Conservation (phyloP, 2,797 vertebrate species). For the Nannoperca obscura region DNA sequence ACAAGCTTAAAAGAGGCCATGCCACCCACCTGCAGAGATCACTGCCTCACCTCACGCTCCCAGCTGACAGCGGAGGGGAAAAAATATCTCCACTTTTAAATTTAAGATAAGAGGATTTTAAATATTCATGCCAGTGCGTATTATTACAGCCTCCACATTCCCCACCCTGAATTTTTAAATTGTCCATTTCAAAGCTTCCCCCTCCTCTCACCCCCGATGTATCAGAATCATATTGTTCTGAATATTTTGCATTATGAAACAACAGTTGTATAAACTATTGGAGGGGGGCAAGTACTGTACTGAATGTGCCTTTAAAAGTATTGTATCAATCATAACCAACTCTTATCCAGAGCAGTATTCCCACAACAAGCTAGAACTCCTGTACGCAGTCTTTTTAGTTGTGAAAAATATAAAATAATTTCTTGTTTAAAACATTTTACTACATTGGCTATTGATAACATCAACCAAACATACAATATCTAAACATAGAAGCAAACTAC, state of each 20-base stretch:
- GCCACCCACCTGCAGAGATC: constrained; percentile 66
- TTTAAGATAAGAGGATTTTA: constrained; percentile 78
- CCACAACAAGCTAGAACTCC: not conserved
- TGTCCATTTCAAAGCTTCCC: constrained; percentile 60
- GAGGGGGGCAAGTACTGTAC: constrained; percentile 74
- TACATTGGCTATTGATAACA: not conserved
- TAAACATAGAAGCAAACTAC: constrained; percentile 10
- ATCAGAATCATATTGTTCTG: constrained; percentile 45
- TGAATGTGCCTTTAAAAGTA: constrained; percentile 84
- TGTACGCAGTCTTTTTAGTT: not conserved
- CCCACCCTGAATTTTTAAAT: constrained; percentile 58
- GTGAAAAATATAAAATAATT: constrained; percentile 7
- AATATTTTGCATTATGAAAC: constrained; percentile 63
- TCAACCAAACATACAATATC: not conserved
- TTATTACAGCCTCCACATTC: constrained; percentile 57
- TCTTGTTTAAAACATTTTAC: not conserved
- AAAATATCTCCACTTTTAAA: constrained; percentile 67
- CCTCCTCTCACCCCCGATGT: constrained; percentile 35
- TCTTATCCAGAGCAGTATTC: constrained; percentile 13
- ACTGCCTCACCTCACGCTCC: constrained; percentile 56
- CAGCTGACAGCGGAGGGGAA: constrained; percentile 55
- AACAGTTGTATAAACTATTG: constrained; percentile 61
- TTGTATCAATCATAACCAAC: constrained; percentile 57
- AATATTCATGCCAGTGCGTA: constrained; percentile 69
- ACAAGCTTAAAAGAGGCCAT: constrained; percentile 61